Evolutionary conservation across 2,797 vertebrate genomes (phyloP), one percentile per base, ranked within the genome.

Genomic region (Luscinia luscinia): DNA sequence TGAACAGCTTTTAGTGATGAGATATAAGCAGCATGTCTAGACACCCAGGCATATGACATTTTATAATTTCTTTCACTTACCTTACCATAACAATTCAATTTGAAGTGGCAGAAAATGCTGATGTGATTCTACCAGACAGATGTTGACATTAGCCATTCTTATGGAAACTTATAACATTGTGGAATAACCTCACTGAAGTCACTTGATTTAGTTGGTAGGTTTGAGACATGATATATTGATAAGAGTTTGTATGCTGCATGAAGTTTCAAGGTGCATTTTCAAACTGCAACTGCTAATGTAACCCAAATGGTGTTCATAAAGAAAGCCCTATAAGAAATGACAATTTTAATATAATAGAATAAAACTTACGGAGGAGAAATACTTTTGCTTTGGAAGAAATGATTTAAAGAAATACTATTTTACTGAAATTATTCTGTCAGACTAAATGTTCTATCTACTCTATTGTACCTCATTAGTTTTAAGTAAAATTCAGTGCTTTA

Each of bases 11-110:
- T 77, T 67, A 87, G 5, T 18, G n/a, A 68, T 78, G 27, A 72
- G 15, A 54, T 41, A 74, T 11, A 85, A 84, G 66, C 13, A 73
- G 10, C 11, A 34, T 26, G 32, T 77, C 75, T 80, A 79, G 46
- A 63, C 23, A 72, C 15, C 10, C 14, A 70, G n/a, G 32, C 16
- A 36, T 30, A 43, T 18, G 32, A 74, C 13, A 27, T 91, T 84
- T 88, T 49, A 64, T 54, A 36, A 83, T 86, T 84, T 82, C 17
- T 90, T 89, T 89, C n/a, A 87, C 45, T 89, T 87, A 75, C 32
- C 48, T 48, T 69, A 73, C 22, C 66, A 73, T 3, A 78, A 30
- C 18, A 75, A 55, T 82, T 93, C 43, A 83, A 34, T 15, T 9
- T 88, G 40, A 86, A 87, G 28, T 5, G 88, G 51, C 28, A 88